Percentiles rank a stretch among this genome's conserved stretches.
phyloP scores from a whole-genome alignment of 1,140 invertebrate species.

The Brachystomella parvula region DNA sequence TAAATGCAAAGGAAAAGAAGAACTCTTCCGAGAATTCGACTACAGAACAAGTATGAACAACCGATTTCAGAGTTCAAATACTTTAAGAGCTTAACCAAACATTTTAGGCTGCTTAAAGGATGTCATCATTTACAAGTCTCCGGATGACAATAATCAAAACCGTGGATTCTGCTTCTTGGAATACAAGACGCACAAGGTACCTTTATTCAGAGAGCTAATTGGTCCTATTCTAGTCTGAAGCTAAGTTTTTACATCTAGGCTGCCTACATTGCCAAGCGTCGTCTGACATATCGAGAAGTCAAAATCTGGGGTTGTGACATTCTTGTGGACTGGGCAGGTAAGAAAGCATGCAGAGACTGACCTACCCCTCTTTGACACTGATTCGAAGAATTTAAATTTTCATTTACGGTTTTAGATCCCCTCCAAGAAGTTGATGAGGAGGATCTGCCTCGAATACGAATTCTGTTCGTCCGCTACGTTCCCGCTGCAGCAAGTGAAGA shows the following conservation, averaged over 20 bases:
- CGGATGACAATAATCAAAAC: conserved; percentile 98
- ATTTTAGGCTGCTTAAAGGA: conserved; percentile 87
- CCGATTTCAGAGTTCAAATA: neutral
- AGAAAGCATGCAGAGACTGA: neutral
- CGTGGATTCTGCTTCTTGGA: conserved; percentile 99
- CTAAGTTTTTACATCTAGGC: too few species aligned
- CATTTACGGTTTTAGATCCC: neutral
- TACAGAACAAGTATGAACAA: conserved; percentile 97
- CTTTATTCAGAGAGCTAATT: too few species aligned
- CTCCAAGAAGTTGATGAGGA: neutral
- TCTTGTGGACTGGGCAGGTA: conserved; percentile 92
- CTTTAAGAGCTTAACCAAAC: conserved; percentile 17
- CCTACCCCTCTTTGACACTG: neutral
- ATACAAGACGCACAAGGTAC: conserved; percentile 98
- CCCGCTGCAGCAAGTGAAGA: conserved; percentile 95
- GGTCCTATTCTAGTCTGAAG: too few species aligned
- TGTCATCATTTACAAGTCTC: conserved; percentile 98
- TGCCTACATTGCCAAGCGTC: conserved; percentile 91
- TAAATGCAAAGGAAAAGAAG: conserved; percentile 97
- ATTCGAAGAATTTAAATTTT: neutral
- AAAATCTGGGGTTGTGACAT: conserved; percentile 49
- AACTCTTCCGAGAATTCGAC: conserved; percentile 98
- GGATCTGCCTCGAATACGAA: conserved; percentile 95
- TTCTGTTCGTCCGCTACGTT: conserved; percentile 93
- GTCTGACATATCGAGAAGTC: conserved; percentile 94